Conservation (phyloP, 2,888 invertebrate genomes). For the Erebia epiphron region DNA sequence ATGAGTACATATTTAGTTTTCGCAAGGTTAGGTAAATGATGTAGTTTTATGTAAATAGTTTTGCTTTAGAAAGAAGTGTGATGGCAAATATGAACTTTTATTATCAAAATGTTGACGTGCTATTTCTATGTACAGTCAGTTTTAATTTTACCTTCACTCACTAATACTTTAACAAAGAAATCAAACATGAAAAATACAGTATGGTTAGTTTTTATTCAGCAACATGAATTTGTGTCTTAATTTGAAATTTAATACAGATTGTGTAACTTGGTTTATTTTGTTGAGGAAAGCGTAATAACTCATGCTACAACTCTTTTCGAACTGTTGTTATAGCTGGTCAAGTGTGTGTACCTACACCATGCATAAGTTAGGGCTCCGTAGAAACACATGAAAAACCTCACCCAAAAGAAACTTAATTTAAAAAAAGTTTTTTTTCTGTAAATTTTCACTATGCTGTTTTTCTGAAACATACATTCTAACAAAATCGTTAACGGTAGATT, state of each 20-base stretch:
- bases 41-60: slow-evolving; percentile 76
- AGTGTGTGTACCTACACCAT: no score
- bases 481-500: no score
- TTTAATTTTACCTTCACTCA: slow-evolving; percentile 24
- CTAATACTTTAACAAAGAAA: slow-evolving; percentile 13
- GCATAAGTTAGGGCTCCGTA: no score
- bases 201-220: background rate
- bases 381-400: no score
- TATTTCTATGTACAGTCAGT: slow-evolving; percentile 42
- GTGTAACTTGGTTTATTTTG: background rate
- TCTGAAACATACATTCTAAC: no score
- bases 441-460: no score
- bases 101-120: slow-evolving; percentile 41
- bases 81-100: slow-evolving; percentile 47
- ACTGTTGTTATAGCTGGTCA: slow-evolving; percentile 21
- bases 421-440: no score
- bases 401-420: no score
- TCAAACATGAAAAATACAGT: background rate
- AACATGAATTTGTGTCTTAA: background rate
- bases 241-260: slow-evolving; percentile 5
- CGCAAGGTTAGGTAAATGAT: slow-evolving; percentile 60
- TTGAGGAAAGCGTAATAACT: slow-evolving; percentile 15
- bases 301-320: slow-evolving; percentile 17
- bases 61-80: slow-evolving; percentile 56
- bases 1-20: slow-evolving; percentile 54